These are phyloP conservation scores for Eristalis arbustorum DNA, from an alignment of 2,888 invertebrate genomes.

Conservation along the genomic window DNA sequence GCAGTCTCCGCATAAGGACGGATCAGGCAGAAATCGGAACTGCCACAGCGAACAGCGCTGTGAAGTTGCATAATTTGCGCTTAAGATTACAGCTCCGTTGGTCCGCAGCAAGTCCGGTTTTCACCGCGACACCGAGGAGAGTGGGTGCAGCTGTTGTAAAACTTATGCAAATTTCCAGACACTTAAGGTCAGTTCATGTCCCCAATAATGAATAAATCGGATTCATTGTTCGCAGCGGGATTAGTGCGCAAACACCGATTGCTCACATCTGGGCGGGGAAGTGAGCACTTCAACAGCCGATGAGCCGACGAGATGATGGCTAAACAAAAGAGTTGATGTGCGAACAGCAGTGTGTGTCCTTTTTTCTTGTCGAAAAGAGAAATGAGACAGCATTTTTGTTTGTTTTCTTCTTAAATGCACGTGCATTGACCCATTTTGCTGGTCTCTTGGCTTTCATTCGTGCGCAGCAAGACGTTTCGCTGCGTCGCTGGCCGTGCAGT, in stretches of 20 bases:
- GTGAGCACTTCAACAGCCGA: not conserved
- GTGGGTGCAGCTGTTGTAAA: conserved; percentile 59
- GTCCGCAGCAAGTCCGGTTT: conserved; percentile 19
- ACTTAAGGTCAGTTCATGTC: conserved; percentile 57
- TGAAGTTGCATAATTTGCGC: conserved; percentile 33
- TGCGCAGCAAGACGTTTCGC: conserved; percentile 9
- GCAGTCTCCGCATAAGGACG: conserved; percentile 27
- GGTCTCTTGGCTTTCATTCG: conserved; percentile 43
- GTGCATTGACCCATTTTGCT: conserved; percentile 68
- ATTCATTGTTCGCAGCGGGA: conserved; percentile 46
- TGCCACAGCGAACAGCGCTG: conserved; percentile 7
- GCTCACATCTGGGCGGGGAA: not conserved
- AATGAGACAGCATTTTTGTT: not conserved
- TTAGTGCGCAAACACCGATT: not conserved
- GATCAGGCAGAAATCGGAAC: conserved; percentile 31
- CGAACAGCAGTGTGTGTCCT: conserved; percentile 45
- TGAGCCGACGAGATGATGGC: not conserved
- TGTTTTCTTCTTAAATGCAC: conserved; percentile 33
- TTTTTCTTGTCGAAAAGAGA: conserved; percentile 3
- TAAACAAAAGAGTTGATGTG: conserved; percentile 56
- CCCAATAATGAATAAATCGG: conserved; percentile 36
- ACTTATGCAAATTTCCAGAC: conserved; percentile 50
- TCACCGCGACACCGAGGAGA: conserved; percentile 2
- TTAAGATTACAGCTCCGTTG: conserved; percentile 2
- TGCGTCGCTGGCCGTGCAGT: not conserved